Percentiles rank a stretch among this genome's conserved stretches.
Evolutionary conservation across 2,797 vertebrate species (phyloP).

Genomic region (Diplodus sargus): DNA sequence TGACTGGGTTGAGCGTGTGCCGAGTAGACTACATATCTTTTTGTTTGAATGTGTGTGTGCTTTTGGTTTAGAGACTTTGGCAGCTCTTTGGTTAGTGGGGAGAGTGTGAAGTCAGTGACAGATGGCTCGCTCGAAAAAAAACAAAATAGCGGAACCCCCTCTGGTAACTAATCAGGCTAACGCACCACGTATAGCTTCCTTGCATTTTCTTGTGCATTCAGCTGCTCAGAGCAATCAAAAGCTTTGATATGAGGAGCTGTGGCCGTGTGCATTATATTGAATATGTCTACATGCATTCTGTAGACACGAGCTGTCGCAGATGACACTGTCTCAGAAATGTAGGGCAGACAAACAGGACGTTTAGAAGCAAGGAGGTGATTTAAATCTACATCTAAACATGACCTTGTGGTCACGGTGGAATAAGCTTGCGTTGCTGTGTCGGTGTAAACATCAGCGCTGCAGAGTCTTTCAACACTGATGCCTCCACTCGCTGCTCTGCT

Average conservation of each 20-base stretch:
- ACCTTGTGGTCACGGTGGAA: conserved; percentile 8
- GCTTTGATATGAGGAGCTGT: background rate
- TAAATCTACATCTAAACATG: conserved; percentile 23
- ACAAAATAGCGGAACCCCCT: conserved; percentile 49
- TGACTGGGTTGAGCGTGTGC: conserved; percentile 46
- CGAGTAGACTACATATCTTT: conserved; percentile 51
- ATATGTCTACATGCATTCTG: background rate
- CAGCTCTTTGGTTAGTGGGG: conserved; percentile 62
- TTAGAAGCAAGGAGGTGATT: background rate
- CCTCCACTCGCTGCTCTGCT: background rate
- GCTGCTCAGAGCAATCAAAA: conserved; percentile 17
- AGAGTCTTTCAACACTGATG: background rate
- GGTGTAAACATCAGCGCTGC: conserved; percentile 19
- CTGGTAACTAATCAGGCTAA: conserved; percentile 67
- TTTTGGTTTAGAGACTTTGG: conserved; percentile 65
- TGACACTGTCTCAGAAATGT: background rate
- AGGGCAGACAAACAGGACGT: background rate
- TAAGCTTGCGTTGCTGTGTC: conserved; percentile 28
- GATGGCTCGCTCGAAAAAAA: conserved; percentile 76
- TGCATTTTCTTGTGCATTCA: conserved; percentile 48
- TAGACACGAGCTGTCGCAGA: background rate
- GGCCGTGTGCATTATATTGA: background rate
- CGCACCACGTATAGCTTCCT: conserved; percentile 51
- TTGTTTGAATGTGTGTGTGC: conserved; percentile 51
- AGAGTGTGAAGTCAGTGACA: conserved; percentile 81